These are phyloP conservation scores for Nematostella vectensis DNA, from an alignment of 92 coral and sea anemone genomes.

Conservation along the genomic window DNA sequence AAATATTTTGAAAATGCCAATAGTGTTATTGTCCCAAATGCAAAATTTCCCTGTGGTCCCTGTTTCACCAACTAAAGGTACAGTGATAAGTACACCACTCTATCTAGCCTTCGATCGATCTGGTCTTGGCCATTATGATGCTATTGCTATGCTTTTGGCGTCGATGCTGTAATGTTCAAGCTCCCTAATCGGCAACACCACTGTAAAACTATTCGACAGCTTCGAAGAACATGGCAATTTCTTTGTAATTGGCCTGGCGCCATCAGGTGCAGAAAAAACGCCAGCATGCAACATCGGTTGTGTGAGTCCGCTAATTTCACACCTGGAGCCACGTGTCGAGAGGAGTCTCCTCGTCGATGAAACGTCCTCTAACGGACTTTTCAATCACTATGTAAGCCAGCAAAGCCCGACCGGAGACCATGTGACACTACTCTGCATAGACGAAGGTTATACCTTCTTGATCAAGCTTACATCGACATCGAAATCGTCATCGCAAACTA, in stretches of 20 bases:
- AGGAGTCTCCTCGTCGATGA: slow-evolving; percentile 33
- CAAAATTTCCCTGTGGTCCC: too few relatives aligned
- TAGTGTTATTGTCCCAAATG: too few relatives aligned
- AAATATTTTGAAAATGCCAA: too few relatives aligned
- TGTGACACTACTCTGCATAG: slow-evolving; percentile 46
- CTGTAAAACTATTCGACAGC: slow-evolving; percentile 28
- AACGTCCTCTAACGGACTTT: slow-evolving; percentile 39
- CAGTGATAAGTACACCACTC: too few relatives aligned
- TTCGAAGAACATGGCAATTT: slow-evolving; percentile 27
- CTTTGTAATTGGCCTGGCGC: slow-evolving; percentile 33
- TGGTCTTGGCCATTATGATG: too few relatives aligned
- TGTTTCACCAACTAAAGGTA: too few relatives aligned
- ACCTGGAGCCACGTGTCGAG: slow-evolving; percentile 29
- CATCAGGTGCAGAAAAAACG: slow-evolving; percentile 49
- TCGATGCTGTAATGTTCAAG: too few relatives aligned
- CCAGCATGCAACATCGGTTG: slow-evolving; percentile 37
- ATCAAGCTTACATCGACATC: not conserved
- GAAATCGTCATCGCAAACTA: slow-evolving; percentile 19
- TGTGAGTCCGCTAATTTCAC: slow-evolving; percentile 18
- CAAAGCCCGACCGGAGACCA: slow-evolving; percentile 5
- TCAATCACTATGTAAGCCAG: slow-evolving; percentile 25
- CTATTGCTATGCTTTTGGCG: too few relatives aligned
- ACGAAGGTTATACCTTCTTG: slow-evolving; percentile 26
- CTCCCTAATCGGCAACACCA: not conserved
- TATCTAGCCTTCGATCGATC: too few relatives aligned